Conservation (phyloP, 2,888 invertebrate species). For the Lepidonotus clava region DNA sequence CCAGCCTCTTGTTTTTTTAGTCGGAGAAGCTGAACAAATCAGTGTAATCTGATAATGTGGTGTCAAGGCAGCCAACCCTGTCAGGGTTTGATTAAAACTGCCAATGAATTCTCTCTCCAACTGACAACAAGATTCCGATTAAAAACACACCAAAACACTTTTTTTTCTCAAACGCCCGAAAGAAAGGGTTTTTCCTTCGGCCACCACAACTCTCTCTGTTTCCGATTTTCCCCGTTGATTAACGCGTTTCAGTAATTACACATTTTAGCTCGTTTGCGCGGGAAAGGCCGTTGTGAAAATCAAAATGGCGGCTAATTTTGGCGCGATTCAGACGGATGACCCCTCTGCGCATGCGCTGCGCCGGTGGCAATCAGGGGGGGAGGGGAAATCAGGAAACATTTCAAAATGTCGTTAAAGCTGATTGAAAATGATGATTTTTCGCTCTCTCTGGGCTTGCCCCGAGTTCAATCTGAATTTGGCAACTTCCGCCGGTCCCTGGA, state of each 20-base stretch:
- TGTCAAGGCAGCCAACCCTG: not conserved
- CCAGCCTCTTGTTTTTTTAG: not conserved
- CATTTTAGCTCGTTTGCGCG: not conserved
- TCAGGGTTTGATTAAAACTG: not conserved
- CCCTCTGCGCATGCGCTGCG: not conserved
- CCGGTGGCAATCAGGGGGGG: not conserved
- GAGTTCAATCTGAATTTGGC: not conserved
- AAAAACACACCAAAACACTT: not conserved
- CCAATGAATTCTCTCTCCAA: not conserved
- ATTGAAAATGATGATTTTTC: constrained; percentile 19
- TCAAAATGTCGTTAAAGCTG: not conserved
- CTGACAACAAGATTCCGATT: constrained; percentile 13
- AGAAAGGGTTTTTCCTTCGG: not conserved
- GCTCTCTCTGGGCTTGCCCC: not conserved
- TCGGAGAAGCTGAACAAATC: constrained; percentile 11
- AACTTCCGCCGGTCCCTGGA: too few species aligned
- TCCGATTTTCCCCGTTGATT: constrained; percentile 13
- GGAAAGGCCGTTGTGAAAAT: not conserved
- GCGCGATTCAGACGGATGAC: constrained; percentile 18
- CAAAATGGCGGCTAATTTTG: constrained; percentile 38
- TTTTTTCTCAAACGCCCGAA: not conserved
- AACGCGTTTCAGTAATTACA: constrained; percentile 29
- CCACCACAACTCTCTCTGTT: constrained; percentile 13
- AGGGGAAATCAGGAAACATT: constrained; percentile 24
- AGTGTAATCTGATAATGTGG: constrained; percentile 1